These are phyloP conservation scores for Danio kyathit DNA, from an alignment of 2,797 vertebrate species.

Conservation along the genomic window DNA sequence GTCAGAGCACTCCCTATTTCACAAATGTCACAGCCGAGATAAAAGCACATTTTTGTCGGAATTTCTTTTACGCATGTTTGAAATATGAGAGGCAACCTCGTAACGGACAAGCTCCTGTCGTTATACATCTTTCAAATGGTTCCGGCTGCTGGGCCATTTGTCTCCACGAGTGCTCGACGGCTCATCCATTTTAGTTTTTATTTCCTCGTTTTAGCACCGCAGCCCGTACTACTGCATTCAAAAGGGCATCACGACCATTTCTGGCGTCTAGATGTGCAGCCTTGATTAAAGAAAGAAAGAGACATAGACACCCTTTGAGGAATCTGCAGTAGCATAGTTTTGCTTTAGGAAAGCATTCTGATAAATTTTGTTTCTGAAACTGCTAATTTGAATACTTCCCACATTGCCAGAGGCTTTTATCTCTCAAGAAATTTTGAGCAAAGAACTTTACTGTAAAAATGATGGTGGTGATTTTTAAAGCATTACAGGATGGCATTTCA, in stretches of 20 bases:
- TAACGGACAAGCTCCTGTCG: conserved; percentile 48
- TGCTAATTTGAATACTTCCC: not conserved
- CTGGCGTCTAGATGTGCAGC: not conserved
- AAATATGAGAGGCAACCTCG: conserved; percentile 42
- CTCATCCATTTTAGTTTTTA: conserved; percentile 45
- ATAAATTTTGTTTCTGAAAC: not conserved
- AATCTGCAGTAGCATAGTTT: not conserved
- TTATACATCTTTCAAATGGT: conserved; percentile 56
- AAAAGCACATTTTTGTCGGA: conserved; percentile 58
- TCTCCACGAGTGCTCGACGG: conserved; percentile 23
- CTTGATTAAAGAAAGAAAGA: conserved; percentile 29
- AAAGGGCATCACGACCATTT: conserved; percentile 38
- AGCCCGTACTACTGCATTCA: conserved; percentile 13
- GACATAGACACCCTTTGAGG: not conserved
- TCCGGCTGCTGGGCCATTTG: conserved; percentile 29
- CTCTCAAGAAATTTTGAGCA: not conserved
- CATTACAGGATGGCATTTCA: not conserved
- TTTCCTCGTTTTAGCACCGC: conserved; percentile 24
- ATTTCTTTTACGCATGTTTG: conserved; percentile 50
- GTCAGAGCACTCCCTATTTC: conserved; percentile 44
- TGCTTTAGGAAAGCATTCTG: not conserved
- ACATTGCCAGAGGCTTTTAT: not conserved
- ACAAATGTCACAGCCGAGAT: conserved; percentile 58
- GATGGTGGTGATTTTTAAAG: not conserved
- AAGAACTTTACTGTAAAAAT: not conserved